Evolutionary conservation across 2,113 vertebrate species (phyloP), one percentile per base, ranked within the genome.

Genomic region (Muscicapa adusta): DNA sequence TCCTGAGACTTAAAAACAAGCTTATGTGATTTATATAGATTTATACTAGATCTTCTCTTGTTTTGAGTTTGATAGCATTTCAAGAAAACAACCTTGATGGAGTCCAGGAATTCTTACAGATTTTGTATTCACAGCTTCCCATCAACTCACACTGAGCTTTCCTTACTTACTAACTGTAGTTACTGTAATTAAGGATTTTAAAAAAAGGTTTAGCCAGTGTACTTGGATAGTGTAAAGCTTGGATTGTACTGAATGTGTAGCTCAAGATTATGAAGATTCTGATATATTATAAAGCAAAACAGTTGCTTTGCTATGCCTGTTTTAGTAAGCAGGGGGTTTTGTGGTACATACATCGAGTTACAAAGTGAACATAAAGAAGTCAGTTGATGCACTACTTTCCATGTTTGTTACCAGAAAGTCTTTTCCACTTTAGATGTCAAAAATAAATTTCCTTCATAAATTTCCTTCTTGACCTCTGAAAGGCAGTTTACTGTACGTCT

Each of bases 321-420:
- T 97, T 85, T 79, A 89, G 83, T 78, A 93, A 91, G 31, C 57
- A 85, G 66, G 23, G 89, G 53, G 25, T 76, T 71, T 87, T 92
- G 26, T 87, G 79, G 67, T 38, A 45, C 5, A 1, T 51, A 19
- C 2, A 8, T 18, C 68, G 61, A 94, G 54, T 94, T 89, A 85
- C 16, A 17, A 91, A 83, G 34, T 83, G 66, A 67, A 73, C 48
- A 10, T 71, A 23, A 65, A 43, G 19, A 77, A 66, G 58, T 47
- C 42, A 20, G 34, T n/a, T 71, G 22, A 67, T 56, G 31, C 29
- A 22, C 54, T 89, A 67, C 51, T 38, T 81, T 34, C 23, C 11
- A 0, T 42, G 10, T 79, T 83, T 88, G 18, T 58, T 81, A 47
- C 4, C n/a, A 50, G 17, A 33, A 87, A 29, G 8, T 24, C 19